Evolutionary conservation across 2,888 invertebrate genomes (phyloP), one percentile per base, ranked within the genome.

Genomic region (Limnephilus lunatus): DNA sequence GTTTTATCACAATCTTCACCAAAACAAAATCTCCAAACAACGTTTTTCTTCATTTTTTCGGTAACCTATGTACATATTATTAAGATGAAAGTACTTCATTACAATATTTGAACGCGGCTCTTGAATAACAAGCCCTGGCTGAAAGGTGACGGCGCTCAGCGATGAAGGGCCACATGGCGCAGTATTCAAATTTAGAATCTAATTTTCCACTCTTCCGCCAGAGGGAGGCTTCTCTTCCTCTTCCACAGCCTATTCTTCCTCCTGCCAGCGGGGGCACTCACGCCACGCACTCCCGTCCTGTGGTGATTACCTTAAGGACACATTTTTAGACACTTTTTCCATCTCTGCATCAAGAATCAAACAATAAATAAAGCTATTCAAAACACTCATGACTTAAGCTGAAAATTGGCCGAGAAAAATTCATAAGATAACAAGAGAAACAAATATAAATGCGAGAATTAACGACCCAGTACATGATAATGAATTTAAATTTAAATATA

Each of bases 161-260:
- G 92, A 90, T 91, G 92, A 92, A 86, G 90, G 91, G 85, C 92
- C 91, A 92, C 91, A 92, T 92, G 93, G 90, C 92, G 89, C 85
- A 91, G 91, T 88, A 93, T 93, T 93, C 91, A 93, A 93, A 93
- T 93, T 92, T 85, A 39, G 89, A 88, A 92, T 92, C 92, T 91
- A 92, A 93, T 93, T 92, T 92, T 83, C 90, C 90, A 91, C 92
- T 92, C 68, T 91, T 44, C 30, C 39, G 44, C 48, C 48, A 68
- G 80, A 44, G 32, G 82, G 30, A 31, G 35, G 91, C 91, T 89
- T 53, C 81, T 68, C 68, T 68, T 68, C 25, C 68, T 68, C 25
- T 68, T 68, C 25, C n/a, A 80, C 68, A 68, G 68, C 68, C 68
- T 86, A 25, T 19, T 68, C 68, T 15, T 53, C 53, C 19, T 53